These are phyloP conservation scores for Listronotus oregonensis DNA, from an alignment of 1,140 invertebrate genomes.

Conservation along the genomic window DNA sequence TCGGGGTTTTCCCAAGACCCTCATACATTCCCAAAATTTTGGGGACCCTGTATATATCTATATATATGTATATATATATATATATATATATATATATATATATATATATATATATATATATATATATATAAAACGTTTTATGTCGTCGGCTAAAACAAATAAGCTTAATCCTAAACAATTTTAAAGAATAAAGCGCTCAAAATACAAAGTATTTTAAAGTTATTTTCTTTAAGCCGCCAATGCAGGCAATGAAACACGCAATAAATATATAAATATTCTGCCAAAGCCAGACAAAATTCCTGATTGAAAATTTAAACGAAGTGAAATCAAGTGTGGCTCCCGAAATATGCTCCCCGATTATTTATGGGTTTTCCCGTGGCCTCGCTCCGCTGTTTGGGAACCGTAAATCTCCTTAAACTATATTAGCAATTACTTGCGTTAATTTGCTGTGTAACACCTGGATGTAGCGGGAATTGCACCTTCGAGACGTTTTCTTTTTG, in stretches of 20 bases:
- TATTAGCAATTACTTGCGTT: constrained; percentile 55
- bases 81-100: too few species aligned
- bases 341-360: constrained; percentile 36
- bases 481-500: not conserved
- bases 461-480: not conserved
- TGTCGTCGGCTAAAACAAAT: too few species aligned
- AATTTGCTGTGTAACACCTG: constrained; percentile 50
- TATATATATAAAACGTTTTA: too few species aligned
- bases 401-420: constrained; percentile 52
- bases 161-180: too few species aligned
- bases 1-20: too few species aligned
- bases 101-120: too few species aligned
- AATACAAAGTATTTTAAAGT: not conserved
- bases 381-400: constrained; percentile 47
- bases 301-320: constrained; percentile 43
- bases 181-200: too few species aligned
- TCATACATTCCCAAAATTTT: too few species aligned
- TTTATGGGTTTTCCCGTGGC: constrained; percentile 42
- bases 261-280: constrained; percentile 30
- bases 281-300: constrained; percentile 14
- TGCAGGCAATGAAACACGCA: not conserved
- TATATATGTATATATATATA: too few species aligned
- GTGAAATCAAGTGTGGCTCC: constrained; percentile 46
- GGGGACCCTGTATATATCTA: too few species aligned
- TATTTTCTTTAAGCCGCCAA: not conserved